phyloP scores from a whole-genome alignment of 2,113 vertebrate species.

The Phycodurus eques region DNA sequence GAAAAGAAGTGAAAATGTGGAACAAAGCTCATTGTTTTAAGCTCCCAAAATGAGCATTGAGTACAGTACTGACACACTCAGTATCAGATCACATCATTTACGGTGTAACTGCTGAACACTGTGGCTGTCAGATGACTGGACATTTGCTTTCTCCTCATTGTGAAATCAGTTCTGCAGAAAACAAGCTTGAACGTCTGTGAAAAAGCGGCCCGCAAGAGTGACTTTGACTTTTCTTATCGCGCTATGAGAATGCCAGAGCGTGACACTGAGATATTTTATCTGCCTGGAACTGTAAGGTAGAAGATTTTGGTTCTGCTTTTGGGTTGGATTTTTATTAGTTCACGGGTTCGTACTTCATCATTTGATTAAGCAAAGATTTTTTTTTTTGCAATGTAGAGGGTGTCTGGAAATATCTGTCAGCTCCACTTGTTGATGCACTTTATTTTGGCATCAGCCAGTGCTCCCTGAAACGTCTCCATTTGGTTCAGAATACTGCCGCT shows the following conservation, averaged over 20 bases:
- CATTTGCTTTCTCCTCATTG: constrained; percentile 41
- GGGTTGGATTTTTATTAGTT: constrained; percentile 32
- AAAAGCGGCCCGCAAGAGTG: constrained; percentile 41
- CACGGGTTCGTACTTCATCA: background rate
- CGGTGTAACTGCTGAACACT: constrained; percentile 17
- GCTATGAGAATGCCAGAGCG: constrained; percentile 34
- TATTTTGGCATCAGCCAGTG: too few relatives aligned
- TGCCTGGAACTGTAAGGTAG: constrained; percentile 55
- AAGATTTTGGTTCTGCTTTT: constrained; percentile 61
- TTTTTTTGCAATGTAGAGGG: background rate
- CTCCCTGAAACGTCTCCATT: too few relatives aligned
- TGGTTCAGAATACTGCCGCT: too few relatives aligned
- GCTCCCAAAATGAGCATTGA: too few relatives aligned
- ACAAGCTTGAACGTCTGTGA: constrained; percentile 27
- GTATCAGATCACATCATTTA: background rate
- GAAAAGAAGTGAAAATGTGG: too few relatives aligned
- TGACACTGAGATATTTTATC: constrained; percentile 64
- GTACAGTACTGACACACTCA: too few relatives aligned
- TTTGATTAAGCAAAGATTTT: constrained; percentile 5
- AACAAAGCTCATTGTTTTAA: too few relatives aligned
- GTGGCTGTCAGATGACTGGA: constrained; percentile 34
- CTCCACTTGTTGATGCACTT: too few relatives aligned
- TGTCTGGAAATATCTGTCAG: background rate
- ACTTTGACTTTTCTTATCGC: constrained; percentile 63
- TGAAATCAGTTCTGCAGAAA: constrained; percentile 73